These are phyloP conservation scores for Tachypleus tridentatus DNA, from an alignment of 1,140 invertebrate species.

Conservation along the genomic window DNA sequence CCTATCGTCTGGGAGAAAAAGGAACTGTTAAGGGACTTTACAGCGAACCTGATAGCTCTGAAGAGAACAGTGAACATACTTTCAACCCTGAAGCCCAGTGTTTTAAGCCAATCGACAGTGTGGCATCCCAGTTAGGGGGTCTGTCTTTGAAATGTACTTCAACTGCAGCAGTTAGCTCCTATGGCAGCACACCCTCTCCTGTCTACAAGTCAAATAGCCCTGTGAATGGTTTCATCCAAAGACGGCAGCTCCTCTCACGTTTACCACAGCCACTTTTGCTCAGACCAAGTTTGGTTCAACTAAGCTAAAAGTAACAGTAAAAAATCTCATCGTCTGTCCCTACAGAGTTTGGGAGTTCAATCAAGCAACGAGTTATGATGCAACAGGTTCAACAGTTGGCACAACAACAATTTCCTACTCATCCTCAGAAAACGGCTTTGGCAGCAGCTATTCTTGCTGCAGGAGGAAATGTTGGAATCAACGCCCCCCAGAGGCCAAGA, in stretches of 20 bases:
- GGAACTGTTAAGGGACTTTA: slow-evolving; percentile 82
- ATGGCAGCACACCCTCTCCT: no score
- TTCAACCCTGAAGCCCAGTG: slow-evolving; percentile 94
- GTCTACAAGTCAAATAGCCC: no score
- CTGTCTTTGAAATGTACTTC: slow-evolving; percentile 15
- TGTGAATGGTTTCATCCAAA: slow-evolving; percentile 5
- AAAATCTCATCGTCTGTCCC: slow-evolving; percentile 76
- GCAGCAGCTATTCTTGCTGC: not conserved
- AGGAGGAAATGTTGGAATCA: no score
- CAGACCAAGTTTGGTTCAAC: slow-evolving; percentile 98
- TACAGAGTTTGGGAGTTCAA: slow-evolving; percentile 92
- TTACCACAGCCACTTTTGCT: slow-evolving; percentile 93
- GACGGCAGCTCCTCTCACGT: slow-evolving; percentile 45
- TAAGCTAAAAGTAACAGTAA: slow-evolving; percentile 91
- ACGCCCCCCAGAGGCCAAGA: no score
- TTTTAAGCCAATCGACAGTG: slow-evolving; percentile 78
- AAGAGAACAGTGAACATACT: slow-evolving; percentile 71
- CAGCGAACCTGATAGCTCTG: slow-evolving; percentile 50
- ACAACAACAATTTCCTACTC: slow-evolving; percentile 36
- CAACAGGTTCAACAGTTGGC: slow-evolving; percentile 59
- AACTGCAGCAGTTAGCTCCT: no score
- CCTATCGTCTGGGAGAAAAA: slow-evolving; percentile 70
- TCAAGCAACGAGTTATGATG: slow-evolving; percentile 81
- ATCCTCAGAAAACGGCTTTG: slow-evolving; percentile 30
- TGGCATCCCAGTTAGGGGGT: slow-evolving; percentile 36